Conservation (phyloP, 1,140 invertebrate species). For the Penaeus indicus region DNA sequence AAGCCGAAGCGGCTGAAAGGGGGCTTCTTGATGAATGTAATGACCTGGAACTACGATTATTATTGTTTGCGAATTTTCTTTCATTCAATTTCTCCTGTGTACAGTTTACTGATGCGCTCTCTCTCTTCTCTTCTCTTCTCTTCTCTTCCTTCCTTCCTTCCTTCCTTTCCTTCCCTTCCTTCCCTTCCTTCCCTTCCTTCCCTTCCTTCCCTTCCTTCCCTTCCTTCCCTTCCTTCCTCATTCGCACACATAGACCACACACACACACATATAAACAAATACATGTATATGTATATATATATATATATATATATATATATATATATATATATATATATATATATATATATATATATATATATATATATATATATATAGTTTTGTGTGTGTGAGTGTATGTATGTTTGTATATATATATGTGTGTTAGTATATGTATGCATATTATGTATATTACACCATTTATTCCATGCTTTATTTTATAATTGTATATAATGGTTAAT, state of each 20-base stretch:
- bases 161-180: background rate
- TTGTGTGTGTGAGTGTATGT: background rate
- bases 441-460: too few relatives aligned
- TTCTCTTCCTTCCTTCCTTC: background rate
- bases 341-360: background rate
- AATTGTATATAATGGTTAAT: too few relatives aligned
- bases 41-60: too few relatives aligned
- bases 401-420: background rate
- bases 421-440: too few relatives aligned
- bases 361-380: background rate
- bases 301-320: background rate
- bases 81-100: too few relatives aligned
- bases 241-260: constrained; percentile 13
- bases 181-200: background rate
- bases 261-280: background rate
- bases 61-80: too few relatives aligned
- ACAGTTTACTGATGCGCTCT: background rate
- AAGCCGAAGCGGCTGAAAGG: too few relatives aligned
- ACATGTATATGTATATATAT: background rate
- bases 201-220: background rate
- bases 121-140: constrained; percentile 1
- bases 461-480: too few relatives aligned
- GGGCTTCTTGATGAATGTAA: too few relatives aligned
- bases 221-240: background rate
- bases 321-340: background rate